phyloP scores from a whole-genome alignment of 2,888 invertebrate genomes.

The Dolomedes plantarius region DNA sequence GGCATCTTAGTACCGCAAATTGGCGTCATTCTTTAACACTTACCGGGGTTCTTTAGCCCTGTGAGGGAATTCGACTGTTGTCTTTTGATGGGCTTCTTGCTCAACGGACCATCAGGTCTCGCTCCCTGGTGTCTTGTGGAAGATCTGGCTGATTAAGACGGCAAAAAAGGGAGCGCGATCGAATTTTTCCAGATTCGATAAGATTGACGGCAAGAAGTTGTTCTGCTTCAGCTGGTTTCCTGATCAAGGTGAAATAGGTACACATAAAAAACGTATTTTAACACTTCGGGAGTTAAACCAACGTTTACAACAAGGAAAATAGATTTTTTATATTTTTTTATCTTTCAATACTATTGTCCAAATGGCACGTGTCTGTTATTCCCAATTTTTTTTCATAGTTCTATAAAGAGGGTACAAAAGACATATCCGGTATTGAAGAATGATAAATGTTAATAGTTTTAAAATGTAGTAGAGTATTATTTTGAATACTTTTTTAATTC shows the following conservation, averaged over 20 bases:
- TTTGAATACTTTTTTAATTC: no score
- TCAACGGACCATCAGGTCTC: background rate
- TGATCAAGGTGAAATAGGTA: background rate
- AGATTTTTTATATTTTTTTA: no score
- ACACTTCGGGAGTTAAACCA: background rate
- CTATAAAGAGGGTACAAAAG: no score
- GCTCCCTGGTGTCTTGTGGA: constrained; percentile 39
- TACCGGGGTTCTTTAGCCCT: background rate
- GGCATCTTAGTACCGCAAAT: constrained; percentile 39
- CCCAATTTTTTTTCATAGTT: no score
- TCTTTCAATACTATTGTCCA: no score
- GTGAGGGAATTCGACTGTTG: constrained; percentile 20
- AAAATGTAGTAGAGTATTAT: no score
- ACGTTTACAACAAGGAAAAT: background rate
- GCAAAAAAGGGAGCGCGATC: background rate
- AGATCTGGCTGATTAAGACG: constrained; percentile 56
- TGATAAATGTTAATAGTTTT: no score
- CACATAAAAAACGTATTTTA: background rate
- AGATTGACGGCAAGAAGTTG: background rate
- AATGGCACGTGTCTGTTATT: no score
- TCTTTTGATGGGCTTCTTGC: background rate
- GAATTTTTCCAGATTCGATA: background rate
- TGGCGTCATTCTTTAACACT: constrained; percentile 58
- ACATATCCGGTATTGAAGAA: no score
- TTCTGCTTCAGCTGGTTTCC: background rate